phyloP scores from a whole-genome alignment of 2,113 vertebrate species.

The Poicephalus gulielmi region DNA sequence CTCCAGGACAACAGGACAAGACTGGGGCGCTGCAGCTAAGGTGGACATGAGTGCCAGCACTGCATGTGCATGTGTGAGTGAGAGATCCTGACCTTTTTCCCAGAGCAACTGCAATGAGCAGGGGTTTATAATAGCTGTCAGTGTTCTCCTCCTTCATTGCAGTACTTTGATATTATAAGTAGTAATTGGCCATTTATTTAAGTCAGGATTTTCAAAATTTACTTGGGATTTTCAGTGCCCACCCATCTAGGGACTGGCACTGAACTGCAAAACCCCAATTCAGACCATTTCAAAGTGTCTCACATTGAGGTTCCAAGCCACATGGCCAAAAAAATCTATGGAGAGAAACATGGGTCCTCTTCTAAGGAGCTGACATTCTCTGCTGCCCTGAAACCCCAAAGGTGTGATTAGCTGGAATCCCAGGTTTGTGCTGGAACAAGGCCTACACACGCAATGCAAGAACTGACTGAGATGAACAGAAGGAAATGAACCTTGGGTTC shows the following conservation, averaged over 20 bases:
- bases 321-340: background rate
- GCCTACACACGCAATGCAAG: background rate
- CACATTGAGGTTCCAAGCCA: background rate
- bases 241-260: background rate
- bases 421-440: background rate
- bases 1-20: background rate
- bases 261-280: background rate
- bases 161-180: background rate
- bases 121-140: background rate
- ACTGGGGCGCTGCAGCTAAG: background rate
- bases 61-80: accelerated
- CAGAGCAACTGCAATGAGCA: background rate
- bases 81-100: background rate
- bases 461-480: background rate
- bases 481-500: background rate
- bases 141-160: background rate
- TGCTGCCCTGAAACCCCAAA: background rate
- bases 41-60: background rate
- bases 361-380: background rate
- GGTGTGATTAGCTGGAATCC: background rate
- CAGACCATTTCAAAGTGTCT: background rate
- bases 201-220: background rate
- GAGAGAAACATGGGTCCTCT: background rate
- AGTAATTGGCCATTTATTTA: background rate
- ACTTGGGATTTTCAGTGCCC: background rate